phyloP scores from a whole-genome alignment of 2,888 invertebrate species.

The Calameuta filiformis region DNA sequence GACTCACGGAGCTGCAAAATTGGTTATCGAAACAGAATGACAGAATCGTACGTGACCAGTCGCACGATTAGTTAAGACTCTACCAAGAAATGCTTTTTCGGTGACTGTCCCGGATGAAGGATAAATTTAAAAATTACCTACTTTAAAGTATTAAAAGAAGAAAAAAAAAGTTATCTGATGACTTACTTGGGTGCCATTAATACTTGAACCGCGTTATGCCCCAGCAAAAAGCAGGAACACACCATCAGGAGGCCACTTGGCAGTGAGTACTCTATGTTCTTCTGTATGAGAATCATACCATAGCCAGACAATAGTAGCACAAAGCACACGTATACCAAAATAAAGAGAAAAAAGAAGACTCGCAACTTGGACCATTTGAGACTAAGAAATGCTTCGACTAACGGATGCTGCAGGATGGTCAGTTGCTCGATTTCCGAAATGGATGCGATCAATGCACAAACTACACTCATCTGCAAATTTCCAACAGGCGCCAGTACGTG shows the following conservation, averaged over 20 bases:
- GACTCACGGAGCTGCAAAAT: not conserved
- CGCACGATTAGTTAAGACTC: not conserved
- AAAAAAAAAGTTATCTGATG: slow-evolving; percentile 17
- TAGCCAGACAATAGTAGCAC: slow-evolving; percentile 64
- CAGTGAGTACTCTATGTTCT: slow-evolving; percentile 28
- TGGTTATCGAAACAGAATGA: not conserved
- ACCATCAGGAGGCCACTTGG: slow-evolving; percentile 51
- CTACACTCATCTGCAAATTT: slow-evolving; percentile 65
- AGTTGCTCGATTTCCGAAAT: slow-evolving; percentile 61
- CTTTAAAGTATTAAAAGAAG: not conserved
- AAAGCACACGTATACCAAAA: slow-evolving; percentile 61
- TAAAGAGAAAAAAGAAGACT: slow-evolving; percentile 66
- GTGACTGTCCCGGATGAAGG: not conserved
- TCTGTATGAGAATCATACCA: slow-evolving; percentile 35
- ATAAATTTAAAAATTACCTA: not conserved
- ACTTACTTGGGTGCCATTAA: slow-evolving; percentile 51
- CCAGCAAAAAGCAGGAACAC: slow-evolving; percentile 33
- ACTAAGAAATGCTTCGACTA: slow-evolving; percentile 66
- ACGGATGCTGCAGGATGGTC: slow-evolving; percentile 66
- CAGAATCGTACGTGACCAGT: not conserved
- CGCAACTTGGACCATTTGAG: slow-evolving; percentile 69
- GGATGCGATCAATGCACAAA: slow-evolving; percentile 62
- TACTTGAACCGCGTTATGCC: slow-evolving; percentile 47
- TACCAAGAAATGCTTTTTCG: not conserved
- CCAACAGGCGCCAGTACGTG: slow-evolving; percentile 59